Evolutionary conservation across 2,113 vertebrate species (phyloP), one percentile per base, ranked within the genome.

Genomic region (Megaleporinus macrocephalus): DNA sequence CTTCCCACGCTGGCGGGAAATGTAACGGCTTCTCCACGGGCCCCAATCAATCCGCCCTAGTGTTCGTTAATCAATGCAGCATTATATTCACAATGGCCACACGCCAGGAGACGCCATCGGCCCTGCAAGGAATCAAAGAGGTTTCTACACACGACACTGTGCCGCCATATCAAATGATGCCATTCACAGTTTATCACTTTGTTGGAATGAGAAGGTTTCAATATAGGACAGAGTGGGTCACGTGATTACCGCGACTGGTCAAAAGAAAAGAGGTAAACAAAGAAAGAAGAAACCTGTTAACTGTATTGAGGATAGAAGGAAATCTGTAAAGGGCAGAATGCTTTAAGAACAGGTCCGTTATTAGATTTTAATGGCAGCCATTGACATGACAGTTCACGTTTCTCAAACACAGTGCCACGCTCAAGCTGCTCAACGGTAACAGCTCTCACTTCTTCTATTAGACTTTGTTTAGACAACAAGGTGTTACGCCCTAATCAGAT

Each of bases 1-100:
- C 55, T 69, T 73, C 69, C 68, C 36, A 49, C 33, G 13, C 15
- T 72, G 4, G 30, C 73, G 51, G 49, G 20, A 70, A 82, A 66
- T 73, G 29, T 62, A 76, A 82, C n/a, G 22, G 62, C 75, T 27
- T 36, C 68, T 81, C 72, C 53, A n/a, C n/a, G 27, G 70, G 71
- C 18, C 61, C 14, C 53, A 71, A 63, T 82, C 81, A 30, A 79
- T 79, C 78, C 5, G 55, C 30, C 11, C 66, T 75, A 71, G 72
- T 72, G 59, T 69, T 79, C 68, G 53, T 75, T 59, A 85, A 85
- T 79, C 84, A 74, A 73, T 73, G 51, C 49, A 59, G 33, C 49
- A 63, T 51, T 70, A 55, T 15, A 74, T 53, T 65, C 49, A 62
- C 49, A 51, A 66, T 36, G 29, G 49, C 61, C 79, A 4, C 12